Evolutionary conservation across 1,140 invertebrate species (phyloP).

Genomic region (Heliconius nattereri): DNA sequence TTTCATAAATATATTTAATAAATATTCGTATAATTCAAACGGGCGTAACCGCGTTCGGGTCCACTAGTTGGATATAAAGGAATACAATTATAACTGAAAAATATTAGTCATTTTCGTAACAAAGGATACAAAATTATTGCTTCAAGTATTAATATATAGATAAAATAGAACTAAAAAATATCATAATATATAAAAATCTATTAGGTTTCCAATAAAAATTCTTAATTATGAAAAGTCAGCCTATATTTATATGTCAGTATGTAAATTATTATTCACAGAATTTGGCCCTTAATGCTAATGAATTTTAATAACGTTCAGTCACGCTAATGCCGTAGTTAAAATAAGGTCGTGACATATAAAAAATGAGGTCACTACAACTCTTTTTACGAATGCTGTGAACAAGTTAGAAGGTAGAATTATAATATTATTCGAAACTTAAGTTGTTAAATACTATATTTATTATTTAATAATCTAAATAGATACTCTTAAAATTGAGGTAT

Average conservation of each 20-base stretch:
- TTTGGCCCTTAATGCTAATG: slow-evolving; percentile 9
- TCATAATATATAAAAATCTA: no score
- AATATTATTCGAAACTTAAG: not conserved
- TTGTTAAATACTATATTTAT: not conserved
- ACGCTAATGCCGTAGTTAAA: not conserved
- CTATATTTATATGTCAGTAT: not conserved
- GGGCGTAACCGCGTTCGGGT: no score
- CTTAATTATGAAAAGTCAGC: not conserved
- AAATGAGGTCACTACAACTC: slow-evolving; percentile 25
- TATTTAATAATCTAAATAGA: no score
- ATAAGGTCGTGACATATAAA: slow-evolving; percentile 8
- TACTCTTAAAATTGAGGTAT: no score
- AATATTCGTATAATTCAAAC: no score
- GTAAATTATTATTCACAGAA: not conserved
- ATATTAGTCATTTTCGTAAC: not conserved
- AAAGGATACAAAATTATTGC: not conserved
- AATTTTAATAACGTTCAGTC: not conserved
- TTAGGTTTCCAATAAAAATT: not conserved
- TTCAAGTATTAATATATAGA: no score
- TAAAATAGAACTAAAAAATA: no score
- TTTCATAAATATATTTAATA: no score
- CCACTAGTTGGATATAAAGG: no score
- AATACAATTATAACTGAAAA: not conserved
- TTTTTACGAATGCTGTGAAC: not conserved
- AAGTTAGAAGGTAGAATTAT: not conserved